Percentiles rank a stretch among this genome's conserved stretches.
Conservation (phyloP, 2,888 invertebrate species). For the Allophyes oxyacanthae region DNA sequence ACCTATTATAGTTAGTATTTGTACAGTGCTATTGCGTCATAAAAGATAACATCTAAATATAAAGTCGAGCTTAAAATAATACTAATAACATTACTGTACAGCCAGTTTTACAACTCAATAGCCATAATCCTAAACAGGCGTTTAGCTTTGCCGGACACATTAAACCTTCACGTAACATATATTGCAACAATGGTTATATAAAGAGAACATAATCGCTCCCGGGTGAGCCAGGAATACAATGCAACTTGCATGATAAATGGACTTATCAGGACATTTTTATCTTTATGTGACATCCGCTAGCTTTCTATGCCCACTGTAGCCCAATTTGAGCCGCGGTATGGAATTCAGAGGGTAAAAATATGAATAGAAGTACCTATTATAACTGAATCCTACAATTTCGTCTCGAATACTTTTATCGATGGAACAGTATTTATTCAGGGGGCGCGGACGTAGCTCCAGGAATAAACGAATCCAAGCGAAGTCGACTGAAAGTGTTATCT, state of each 20-base stretch:
- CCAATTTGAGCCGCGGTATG: constrained; percentile 63
- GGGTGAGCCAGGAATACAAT: constrained; percentile 53
- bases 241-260: constrained; percentile 65
- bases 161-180: constrained; percentile 45
- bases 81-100: constrained; percentile 11
- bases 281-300: constrained; percentile 42
- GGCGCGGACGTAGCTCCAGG: constrained; percentile 43
- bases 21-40: not conserved
- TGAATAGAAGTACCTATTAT: constrained; percentile 60
- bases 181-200: constrained; percentile 53
- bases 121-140: constrained; percentile 36
- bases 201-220: constrained; percentile 61
- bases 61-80: not conserved
- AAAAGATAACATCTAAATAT: not conserved
- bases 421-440: constrained; percentile 61
- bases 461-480: constrained; percentile 57
- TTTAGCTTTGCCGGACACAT: constrained; percentile 46
- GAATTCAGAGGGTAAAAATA: constrained; percentile 69
- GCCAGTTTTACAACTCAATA: constrained; percentile 25
- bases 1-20: too few species aligned
- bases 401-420: constrained; percentile 56
- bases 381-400: constrained; percentile 52
- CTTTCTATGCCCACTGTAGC: constrained; percentile 33
- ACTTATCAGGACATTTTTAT: constrained; percentile 56
- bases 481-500: constrained; percentile 54